Evolutionary conservation across 2,797 vertebrate species (phyloP).

Genomic region (Pangasius mekongensis): DNA sequence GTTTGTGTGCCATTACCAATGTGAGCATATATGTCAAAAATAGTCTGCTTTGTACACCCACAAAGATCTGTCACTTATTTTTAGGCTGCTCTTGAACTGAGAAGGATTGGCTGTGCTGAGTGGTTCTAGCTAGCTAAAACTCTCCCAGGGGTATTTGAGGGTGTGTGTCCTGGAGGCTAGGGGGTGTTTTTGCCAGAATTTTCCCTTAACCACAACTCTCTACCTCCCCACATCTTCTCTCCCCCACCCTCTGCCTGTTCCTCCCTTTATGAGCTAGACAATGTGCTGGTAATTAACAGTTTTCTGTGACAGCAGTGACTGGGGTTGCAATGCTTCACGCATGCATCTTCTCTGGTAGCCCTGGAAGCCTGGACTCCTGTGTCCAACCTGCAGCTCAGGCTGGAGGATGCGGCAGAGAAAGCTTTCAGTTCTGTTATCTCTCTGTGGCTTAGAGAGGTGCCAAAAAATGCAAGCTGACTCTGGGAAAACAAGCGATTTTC

Average conservation of each 20-base stretch:
- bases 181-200: slow-evolving; percentile 42
- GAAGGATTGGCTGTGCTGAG: neutral
- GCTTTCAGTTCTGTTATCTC: slow-evolving; percentile 42
- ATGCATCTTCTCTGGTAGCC: slow-evolving; percentile 18
- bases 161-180: slow-evolving; percentile 41
- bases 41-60: slow-evolving; percentile 25
- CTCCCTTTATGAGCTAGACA: slow-evolving; percentile 51
- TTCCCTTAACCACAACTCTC: slow-evolving; percentile 40
- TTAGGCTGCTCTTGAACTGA: slow-evolving; percentile 29
- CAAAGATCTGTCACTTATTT: slow-evolving; percentile 45
- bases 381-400: slow-evolving; percentile 33
- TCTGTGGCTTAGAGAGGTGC: slow-evolving; percentile 47
- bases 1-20: slow-evolving; percentile 50
- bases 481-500: slow-evolving; percentile 43
- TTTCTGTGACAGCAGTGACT: slow-evolving; percentile 43
- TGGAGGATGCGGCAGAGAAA: slow-evolving; percentile 26
- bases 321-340: slow-evolving; percentile 27
- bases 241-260: slow-evolving; percentile 12
- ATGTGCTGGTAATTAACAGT: slow-evolving; percentile 61
- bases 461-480: slow-evolving; percentile 49
- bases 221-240: slow-evolving; percentile 31
- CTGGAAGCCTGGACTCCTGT: slow-evolving; percentile 11
- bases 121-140: slow-evolving; percentile 28
- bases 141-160: slow-evolving; percentile 19
- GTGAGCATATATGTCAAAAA: slow-evolving; percentile 50